Percentiles rank a stretch among this genome's conserved stretches.
Conservation (phyloP, 2,797 vertebrate genomes). For the Acanthornis magna region DNA sequence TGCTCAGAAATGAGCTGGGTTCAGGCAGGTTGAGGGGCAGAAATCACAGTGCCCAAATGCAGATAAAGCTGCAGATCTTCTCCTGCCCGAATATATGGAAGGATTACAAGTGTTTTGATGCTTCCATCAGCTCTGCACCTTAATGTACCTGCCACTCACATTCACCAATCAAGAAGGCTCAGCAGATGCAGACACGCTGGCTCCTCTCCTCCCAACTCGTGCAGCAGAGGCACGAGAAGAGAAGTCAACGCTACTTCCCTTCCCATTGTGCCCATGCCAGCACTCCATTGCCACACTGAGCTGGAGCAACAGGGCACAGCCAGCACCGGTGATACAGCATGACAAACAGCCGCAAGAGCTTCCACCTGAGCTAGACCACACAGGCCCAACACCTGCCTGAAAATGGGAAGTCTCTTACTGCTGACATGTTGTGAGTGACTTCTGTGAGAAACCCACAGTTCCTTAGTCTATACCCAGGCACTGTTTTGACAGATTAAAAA, state of each 20-base stretch:
- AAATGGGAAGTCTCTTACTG: not conserved
- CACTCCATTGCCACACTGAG: fast-evolving
- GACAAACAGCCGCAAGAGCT: not conserved
- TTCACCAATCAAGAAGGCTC: no score
- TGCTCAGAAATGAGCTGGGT: not conserved
- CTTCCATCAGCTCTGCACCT: not conserved
- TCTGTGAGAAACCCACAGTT: not conserved
- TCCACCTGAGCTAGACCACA: not conserved
- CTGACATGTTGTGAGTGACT: not conserved
- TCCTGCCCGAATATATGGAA: not conserved
- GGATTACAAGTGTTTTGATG: not conserved
- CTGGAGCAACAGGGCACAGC: not conserved
- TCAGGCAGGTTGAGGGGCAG: not conserved
- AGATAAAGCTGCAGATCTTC: fast-evolving
- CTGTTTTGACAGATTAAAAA: not conserved
- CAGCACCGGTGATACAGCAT: fast-evolving
- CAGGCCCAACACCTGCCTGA: fast-evolving
- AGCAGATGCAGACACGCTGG: fast-evolving
- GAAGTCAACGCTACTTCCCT: fast-evolving
- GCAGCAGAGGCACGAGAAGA: not conserved
- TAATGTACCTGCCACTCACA: fast-evolving
- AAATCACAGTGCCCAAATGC: fast-evolving
- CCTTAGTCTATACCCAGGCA: not conserved
- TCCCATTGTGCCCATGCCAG: not conserved
- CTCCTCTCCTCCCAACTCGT: not conserved